phyloP scores from a whole-genome alignment of 1,140 invertebrate genomes.

The Dolichoris vasculosae region DNA sequence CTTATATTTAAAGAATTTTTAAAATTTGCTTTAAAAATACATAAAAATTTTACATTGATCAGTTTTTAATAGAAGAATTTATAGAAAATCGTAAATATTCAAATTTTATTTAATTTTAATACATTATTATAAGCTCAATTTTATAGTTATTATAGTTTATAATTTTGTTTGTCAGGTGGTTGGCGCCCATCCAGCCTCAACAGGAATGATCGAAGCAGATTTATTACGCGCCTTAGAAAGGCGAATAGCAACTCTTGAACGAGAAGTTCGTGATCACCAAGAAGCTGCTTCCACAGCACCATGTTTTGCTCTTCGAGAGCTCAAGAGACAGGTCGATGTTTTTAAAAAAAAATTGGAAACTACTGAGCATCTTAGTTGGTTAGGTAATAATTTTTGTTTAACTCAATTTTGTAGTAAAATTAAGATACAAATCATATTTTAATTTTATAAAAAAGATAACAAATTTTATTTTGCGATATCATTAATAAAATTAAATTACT shows the following conservation, averaged over 20 bases:
- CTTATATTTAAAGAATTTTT: no score
- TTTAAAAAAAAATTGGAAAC: conserved; percentile 82
- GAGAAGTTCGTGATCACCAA: conserved; percentile 73
- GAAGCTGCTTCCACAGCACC: conserved; percentile 69
- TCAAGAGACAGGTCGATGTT: conserved; percentile 79
- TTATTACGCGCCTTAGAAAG: conserved; percentile 74
- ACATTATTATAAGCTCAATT: neutral
- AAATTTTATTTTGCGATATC: no score
- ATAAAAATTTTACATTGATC: no score
- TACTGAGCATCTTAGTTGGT: conserved; percentile 82
- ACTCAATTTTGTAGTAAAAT: neutral
- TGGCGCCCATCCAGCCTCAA: conserved; percentile 68
- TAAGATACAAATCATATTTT: no score
- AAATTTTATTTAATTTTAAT: no score
- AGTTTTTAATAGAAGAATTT: no score
- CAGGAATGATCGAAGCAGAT: conserved; percentile 75
- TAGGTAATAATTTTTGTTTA: conserved; percentile 73
- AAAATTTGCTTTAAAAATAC: no score
- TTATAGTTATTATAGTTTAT: neutral
- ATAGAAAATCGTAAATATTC: no score
- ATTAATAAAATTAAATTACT: no score
- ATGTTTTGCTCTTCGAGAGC: conserved; percentile 75
- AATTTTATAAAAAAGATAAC: no score
- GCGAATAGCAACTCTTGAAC: conserved; percentile 78
- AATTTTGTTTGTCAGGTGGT: conserved; percentile 62